These are phyloP conservation scores for Acanthornis magna DNA, from an alignment of 2,797 vertebrate species.

Conservation along the genomic window DNA sequence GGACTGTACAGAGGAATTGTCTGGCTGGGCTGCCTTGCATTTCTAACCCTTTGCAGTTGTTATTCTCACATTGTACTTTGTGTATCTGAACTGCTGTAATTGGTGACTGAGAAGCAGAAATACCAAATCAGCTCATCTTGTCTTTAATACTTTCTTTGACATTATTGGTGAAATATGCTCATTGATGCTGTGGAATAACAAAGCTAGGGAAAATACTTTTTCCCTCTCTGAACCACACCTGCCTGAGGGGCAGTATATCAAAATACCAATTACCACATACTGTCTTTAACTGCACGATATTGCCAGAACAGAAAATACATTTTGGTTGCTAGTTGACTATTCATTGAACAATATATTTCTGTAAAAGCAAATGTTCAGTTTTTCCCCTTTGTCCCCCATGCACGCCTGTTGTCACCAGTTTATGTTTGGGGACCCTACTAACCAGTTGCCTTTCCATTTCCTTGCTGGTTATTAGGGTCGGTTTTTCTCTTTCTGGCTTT, in stretches of 20 bases:
- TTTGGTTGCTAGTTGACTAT: background rate
- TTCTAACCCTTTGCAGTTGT: background rate
- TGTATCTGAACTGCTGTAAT: background rate
- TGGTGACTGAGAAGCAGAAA: background rate
- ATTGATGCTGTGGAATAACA: background rate
- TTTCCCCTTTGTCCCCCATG: accelerated
- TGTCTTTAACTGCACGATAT: background rate
- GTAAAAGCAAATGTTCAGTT: background rate
- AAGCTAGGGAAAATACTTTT: background rate
- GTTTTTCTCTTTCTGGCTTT: background rate
- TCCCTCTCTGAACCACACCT: background rate
- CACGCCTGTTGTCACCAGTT: background rate
- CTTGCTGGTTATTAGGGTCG: background rate
- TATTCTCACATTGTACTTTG: background rate
- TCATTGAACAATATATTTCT: background rate
- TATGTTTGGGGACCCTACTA: background rate
- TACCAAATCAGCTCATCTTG: background rate
- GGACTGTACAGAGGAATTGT: background rate
- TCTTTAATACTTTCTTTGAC: background rate
- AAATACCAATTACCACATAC: background rate
- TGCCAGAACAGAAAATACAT: background rate
- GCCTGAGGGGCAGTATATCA: background rate
- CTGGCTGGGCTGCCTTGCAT: background rate
- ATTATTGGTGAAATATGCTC: background rate
- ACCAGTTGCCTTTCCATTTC: background rate